Percentiles rank a stretch among this genome's conserved stretches.
phyloP scores from a whole-genome alignment of 1,140 invertebrate species.

The Tribolium madens region DNA sequence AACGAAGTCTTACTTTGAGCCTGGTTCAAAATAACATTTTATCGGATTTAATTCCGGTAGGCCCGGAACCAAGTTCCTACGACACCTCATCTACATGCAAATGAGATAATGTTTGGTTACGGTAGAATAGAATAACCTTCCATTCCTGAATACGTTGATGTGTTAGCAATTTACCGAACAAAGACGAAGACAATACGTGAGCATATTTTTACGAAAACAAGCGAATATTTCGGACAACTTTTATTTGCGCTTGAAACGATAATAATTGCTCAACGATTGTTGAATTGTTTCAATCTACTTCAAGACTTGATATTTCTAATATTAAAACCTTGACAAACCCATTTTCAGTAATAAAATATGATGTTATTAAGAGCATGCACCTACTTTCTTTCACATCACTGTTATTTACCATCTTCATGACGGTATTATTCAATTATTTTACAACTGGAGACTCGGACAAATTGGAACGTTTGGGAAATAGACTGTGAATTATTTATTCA shows the following conservation, averaged over 20 bases:
- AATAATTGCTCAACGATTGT: background rate
- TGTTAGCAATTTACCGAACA: slow-evolving; percentile 52
- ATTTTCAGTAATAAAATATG: slow-evolving; percentile 31
- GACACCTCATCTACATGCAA: slow-evolving; percentile 63
- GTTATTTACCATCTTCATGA: slow-evolving; percentile 16
- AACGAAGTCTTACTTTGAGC: background rate
- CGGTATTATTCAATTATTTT: slow-evolving; percentile 25
- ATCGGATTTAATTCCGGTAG: slow-evolving; percentile 60
- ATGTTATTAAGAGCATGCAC: slow-evolving; percentile 37
- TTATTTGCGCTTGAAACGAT: slow-evolving; percentile 1
- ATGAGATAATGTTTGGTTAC: slow-evolving; percentile 62
- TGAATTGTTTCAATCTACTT: slow-evolving; percentile 28
- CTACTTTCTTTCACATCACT: slow-evolving; percentile 23
- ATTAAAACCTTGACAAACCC: slow-evolving; percentile 17
- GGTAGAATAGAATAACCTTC: slow-evolving; percentile 53
- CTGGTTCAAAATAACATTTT: slow-evolving; percentile 51
- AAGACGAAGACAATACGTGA: slow-evolving; percentile 52
- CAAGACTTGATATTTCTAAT: slow-evolving; percentile 11
- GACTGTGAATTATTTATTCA: slow-evolving; percentile 35
- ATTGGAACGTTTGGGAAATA: slow-evolving; percentile 21
- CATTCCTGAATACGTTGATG: slow-evolving; percentile 47
- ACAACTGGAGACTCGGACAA: slow-evolving; percentile 3
- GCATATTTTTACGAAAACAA: slow-evolving; percentile 51
- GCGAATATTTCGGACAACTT: slow-evolving; percentile 9
- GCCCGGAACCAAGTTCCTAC: slow-evolving; percentile 57